phyloP scores from a whole-genome alignment of 2,888 invertebrate genomes.

The Conomelus anceps region DNA sequence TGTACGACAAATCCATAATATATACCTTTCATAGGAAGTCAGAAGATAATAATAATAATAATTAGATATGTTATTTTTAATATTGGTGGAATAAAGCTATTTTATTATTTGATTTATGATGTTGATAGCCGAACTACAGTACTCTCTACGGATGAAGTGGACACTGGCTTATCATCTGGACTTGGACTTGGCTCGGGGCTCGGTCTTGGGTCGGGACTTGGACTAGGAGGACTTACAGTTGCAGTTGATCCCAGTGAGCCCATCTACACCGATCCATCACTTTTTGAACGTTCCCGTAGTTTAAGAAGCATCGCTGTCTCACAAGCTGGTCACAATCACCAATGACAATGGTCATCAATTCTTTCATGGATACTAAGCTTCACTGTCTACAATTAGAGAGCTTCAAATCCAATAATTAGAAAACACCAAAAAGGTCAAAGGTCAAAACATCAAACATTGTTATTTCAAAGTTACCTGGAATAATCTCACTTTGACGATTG shows the following conservation, averaged over 20 bases:
- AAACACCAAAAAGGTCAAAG: not conserved
- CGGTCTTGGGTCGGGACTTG: not conserved
- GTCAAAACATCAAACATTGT: not conserved
- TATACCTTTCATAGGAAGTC: too few species aligned
- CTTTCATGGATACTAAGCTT: not conserved
- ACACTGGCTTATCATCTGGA: not conserved
- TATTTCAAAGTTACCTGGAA: not conserved
- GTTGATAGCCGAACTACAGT: not conserved
- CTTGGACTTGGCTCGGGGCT: not conserved
- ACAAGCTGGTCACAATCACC: conserved; percentile 31
- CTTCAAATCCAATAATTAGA: not conserved
- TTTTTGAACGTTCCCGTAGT: conserved; percentile 78
- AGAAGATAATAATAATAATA: too few species aligned
- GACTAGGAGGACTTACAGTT: not conserved
- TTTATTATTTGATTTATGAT: not conserved
- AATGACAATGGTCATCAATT: not conserved
- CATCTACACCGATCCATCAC: conserved; percentile 85
- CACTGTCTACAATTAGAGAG: not conserved
- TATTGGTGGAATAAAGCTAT: not conserved
- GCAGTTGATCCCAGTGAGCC: conserved; percentile 85
- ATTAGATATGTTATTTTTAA: not conserved
- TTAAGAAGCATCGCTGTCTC: conserved; percentile 44
- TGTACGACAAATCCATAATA: too few species aligned
- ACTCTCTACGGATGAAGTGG: not conserved
- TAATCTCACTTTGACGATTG: not conserved